phyloP scores from a whole-genome alignment of 2,113 vertebrate species.

The Myotis brandtii region DNA sequence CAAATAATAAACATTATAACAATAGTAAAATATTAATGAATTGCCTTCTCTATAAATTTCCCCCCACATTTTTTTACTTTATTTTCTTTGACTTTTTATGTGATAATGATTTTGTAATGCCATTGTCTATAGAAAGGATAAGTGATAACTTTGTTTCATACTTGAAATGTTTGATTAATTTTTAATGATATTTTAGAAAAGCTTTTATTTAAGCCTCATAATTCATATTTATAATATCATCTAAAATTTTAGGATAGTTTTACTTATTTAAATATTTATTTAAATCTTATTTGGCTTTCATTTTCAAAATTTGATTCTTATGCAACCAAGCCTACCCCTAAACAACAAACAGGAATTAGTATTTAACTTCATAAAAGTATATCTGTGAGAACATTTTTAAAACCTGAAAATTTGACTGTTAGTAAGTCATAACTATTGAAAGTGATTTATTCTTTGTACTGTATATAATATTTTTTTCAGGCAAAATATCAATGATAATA shows the following conservation, averaged over 20 bases:
- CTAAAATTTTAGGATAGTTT: neutral
- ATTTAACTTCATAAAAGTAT: neutral
- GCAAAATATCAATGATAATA: neutral
- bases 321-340: neutral
- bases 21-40: neutral
- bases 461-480: neutral
- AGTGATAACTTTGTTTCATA: neutral
- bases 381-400: neutral
- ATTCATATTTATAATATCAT: neutral
- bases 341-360: neutral
- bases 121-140: constrained; percentile 4
- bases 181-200: constrained; percentile 1
- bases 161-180: neutral
- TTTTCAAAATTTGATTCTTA: constrained; percentile 24
- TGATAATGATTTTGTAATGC: constrained; percentile 17
- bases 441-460: neutral
- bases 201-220: neutral
- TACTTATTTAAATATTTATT: constrained; percentile 5
- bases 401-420: neutral
- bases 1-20: neutral
- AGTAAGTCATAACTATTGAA: neutral
- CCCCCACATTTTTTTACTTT: neutral
- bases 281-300: constrained; percentile 24
- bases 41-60: neutral
- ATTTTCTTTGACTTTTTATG: constrained; percentile 1